Evolutionary conservation across 2,888 invertebrate genomes (phyloP), one percentile per base, ranked within the genome.

Genomic region (Lysandra coridon): DNA sequence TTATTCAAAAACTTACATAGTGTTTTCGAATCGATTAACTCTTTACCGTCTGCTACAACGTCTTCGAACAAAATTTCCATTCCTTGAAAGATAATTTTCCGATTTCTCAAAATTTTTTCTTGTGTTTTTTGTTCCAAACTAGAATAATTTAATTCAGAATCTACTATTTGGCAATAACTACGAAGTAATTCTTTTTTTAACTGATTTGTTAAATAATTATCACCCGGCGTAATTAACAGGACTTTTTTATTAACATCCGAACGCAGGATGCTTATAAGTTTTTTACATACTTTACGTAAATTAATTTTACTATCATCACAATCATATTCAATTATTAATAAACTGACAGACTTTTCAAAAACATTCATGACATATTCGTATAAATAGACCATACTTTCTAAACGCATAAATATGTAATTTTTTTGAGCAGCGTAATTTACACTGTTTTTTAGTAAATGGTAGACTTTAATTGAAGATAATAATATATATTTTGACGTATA

Each of bases 391-490:
- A 75, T 30, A 49, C 75, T 75, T 49, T 75, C 53, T 53, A 75
- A 53, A 49, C 75, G 49, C 75, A 75, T 53, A 75, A 75, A 75
- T 30, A 75, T 75, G 23, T 49, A 75, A 14, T 53, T 75, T 12
- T 44, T 49, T 53, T 44, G 53, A 53, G 23, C 23, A 49, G 30
- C 49, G 23, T 75, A 75, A 12, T 49, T 75, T 75, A 14, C 23
- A 49, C 49, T 23, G 2, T 53, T 75, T 75, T 49, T 49, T 53
- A 75, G 30, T 49, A 49, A n/a, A n/a, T 75, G 49, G 14, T 49
- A 53, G 1, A 75, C 53, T 75, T 75, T 75, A 30, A 75, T 75
- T 44, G 75, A 49, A 14, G 75, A 75, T 30, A 75, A 53, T 30
- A 75, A 30, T 30, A 14, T 75, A 14, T 75, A 49, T 14, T 75